Percentiles rank a stretch among this genome's conserved stretches.
Conservation (phyloP, 1,140 invertebrate species). For the Brachionus sp. region DNA sequence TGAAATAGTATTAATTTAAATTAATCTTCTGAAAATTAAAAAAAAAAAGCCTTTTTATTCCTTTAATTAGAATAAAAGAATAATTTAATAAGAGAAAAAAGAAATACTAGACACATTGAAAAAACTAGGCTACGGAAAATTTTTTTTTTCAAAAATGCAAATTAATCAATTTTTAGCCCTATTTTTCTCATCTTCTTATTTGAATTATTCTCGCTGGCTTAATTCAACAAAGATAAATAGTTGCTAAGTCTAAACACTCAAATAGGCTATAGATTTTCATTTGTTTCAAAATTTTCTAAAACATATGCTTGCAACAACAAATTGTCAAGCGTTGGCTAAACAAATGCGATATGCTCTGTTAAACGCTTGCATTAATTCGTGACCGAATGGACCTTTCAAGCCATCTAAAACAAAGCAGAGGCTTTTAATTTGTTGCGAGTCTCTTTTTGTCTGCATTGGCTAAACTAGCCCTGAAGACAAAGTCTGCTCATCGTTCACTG, state of each 20-base stretch:
- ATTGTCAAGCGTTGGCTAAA: constrained; percentile 10
- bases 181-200: neutral
- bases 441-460: neutral
- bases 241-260: constrained; percentile 7
- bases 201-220: neutral
- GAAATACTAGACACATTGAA: neutral
- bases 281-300: neutral
- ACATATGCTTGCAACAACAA: constrained; percentile 19
- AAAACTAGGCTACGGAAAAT: constrained; percentile 44
- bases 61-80: neutral
- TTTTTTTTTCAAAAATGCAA: constrained; percentile 9
- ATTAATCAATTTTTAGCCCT: constrained; percentile 42
- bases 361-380: constrained; percentile 12
- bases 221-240: neutral
- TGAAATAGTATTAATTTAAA: neutral
- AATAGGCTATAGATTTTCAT: neutral
- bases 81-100: neutral
- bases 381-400: neutral
- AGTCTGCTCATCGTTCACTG: neutral
- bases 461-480: neutral
- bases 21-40: neutral
- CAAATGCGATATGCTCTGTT: constrained; percentile 1
- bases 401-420: neutral
- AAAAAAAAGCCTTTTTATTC: neutral
- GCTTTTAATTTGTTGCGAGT: neutral